phyloP scores from a whole-genome alignment of 2,113 vertebrate genomes.

The Podarcis cretensis region DNA sequence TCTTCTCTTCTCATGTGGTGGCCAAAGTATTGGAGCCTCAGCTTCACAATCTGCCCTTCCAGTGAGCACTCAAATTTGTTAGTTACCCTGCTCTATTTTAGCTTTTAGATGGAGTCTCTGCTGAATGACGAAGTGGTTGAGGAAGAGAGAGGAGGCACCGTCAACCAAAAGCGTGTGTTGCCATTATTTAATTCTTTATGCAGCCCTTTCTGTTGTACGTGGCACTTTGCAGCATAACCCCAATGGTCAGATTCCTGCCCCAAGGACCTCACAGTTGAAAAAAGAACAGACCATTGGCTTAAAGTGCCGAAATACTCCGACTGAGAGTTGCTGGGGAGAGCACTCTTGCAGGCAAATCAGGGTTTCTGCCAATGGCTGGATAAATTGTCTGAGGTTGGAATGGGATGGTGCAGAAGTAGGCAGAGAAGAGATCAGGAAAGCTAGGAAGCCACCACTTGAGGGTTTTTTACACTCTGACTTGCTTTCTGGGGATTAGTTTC shows the following conservation, averaged over 20 bases:
- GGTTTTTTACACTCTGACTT: fast-evolving
- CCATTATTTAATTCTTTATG: not conserved
- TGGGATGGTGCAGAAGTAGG: no score
- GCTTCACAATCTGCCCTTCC: no score
- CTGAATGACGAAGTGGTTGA: not conserved
- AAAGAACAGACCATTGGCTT: not conserved
- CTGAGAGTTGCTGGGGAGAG: not conserved
- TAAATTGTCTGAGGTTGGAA: not conserved
- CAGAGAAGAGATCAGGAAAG: not conserved
- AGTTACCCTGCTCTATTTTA: not conserved
- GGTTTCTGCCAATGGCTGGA: not conserved
- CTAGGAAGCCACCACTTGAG: no score
- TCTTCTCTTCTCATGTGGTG: no score
- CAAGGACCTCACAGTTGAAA: not conserved
- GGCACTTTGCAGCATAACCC: not conserved
- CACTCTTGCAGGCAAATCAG: not conserved
- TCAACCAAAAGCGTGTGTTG: not conserved
- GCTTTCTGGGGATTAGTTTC: fast-evolving
- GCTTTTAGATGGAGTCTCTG: not conserved
- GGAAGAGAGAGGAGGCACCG: not conserved
- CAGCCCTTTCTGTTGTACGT: not conserved
- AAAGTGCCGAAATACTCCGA: no score
- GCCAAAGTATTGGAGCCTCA: no score
- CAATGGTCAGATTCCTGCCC: no score
- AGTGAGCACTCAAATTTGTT: no score